A percentile compares a stretch with the other conserved stretches of the same genome.
Conservation (phyloP, 2,113 vertebrate species). For the Cepphus grylle region DNA sequence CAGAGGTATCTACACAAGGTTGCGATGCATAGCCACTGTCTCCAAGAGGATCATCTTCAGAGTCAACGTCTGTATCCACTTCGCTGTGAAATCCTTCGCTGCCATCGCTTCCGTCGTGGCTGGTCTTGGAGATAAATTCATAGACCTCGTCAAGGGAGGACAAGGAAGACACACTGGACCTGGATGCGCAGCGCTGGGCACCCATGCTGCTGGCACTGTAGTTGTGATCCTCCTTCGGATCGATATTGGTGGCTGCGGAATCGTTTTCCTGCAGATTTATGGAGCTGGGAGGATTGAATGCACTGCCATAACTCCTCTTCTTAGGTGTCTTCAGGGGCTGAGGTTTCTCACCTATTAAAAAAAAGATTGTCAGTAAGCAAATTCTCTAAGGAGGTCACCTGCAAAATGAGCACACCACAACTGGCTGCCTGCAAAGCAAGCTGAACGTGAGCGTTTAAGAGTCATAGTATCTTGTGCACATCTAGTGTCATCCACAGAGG, state of each 20-base stretch:
- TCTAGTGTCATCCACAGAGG: not conserved
- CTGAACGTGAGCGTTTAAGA: not conserved
- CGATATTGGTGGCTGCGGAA: slow-evolving; percentile 78
- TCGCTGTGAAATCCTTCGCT: slow-evolving; percentile 94
- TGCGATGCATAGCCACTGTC: slow-evolving; percentile 78
- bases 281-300: slow-evolving; percentile 56
- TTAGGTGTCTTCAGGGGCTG: slow-evolving; percentile 73
- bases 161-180: slow-evolving; percentile 83
- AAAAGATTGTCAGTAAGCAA: not conserved
- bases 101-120: slow-evolving; percentile 81
- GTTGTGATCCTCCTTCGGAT: slow-evolving; percentile 96
- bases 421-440: not conserved
- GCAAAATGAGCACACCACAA: fast-evolving
- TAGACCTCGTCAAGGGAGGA: slow-evolving; percentile 88
- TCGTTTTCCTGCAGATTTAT: slow-evolving; percentile 44
- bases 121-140: slow-evolving; percentile 79
- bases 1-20: slow-evolving; percentile 55
- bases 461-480: not conserved
- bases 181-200: slow-evolving; percentile 85
- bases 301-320: slow-evolving; percentile 73
- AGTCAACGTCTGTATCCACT: slow-evolving; percentile 86
- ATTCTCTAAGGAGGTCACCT: not conserved
- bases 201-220: slow-evolving; percentile 84
- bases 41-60: slow-evolving; percentile 78
- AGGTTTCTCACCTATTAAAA: slow-evolving; percentile 73